Evolutionary conservation across 2,113 vertebrate genomes (phyloP).

Genomic region (Oreochromis aureus): DNA sequence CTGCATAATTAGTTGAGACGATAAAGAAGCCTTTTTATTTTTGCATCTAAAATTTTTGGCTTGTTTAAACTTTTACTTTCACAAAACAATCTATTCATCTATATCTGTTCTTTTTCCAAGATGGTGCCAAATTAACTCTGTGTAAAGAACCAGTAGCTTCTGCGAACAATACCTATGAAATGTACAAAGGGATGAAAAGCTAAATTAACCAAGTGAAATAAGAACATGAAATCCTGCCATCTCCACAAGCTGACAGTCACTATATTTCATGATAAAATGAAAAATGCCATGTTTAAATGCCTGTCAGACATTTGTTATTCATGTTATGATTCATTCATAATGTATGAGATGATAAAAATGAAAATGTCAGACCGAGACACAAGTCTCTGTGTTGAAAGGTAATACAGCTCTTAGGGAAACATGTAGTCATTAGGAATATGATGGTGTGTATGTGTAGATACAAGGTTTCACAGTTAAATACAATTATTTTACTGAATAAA

Average conservation of each 20-base stretch:
- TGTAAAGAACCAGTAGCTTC: neutral
- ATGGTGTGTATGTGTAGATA: neutral
- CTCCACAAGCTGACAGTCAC: neutral
- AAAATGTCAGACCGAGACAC: slow-evolving; percentile 58
- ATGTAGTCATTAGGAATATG: neutral
- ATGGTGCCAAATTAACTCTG: neutral
- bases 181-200: neutral
- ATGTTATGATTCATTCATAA: slow-evolving; percentile 59
- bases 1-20: neutral
- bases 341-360: slow-evolving; percentile 60
- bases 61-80: neutral
- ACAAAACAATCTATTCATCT: neutral
- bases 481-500: neutral
- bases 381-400: neutral
- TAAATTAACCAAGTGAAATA: neutral
- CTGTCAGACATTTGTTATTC: slow-evolving; percentile 59
- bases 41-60: rapidly evolving
- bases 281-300: slow-evolving; percentile 49
- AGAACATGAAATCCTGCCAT: neutral
- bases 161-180: neutral
- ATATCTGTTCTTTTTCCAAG: neutral
- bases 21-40: neutral
- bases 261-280: slow-evolving; percentile 19
- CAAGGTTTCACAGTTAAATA: neutral
- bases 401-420: slow-evolving; percentile 17